These are phyloP conservation scores for Drosophila meridiana DNA, from an alignment of 2,888 invertebrate genomes.

Conservation along the genomic window DNA sequence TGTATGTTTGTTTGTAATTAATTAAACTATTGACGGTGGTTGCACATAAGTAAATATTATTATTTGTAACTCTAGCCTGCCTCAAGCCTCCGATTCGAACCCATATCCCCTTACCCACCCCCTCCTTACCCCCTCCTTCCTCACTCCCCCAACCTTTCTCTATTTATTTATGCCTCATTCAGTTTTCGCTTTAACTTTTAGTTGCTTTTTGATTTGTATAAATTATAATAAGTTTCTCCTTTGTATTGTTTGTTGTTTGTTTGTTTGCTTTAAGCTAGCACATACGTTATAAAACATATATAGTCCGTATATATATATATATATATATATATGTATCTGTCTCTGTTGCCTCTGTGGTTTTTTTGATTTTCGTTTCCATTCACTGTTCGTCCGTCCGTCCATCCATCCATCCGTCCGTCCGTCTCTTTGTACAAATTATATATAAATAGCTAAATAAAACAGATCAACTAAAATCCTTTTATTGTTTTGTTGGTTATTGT, in stretches of 20 bases:
- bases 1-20: slow-evolving; percentile 42
- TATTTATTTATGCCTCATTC: slow-evolving; percentile 37
- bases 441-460: slow-evolving; percentile 26
- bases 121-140: background rate
- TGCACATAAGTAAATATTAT: slow-evolving; percentile 63
- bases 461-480: slow-evolving; percentile 10
- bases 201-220: slow-evolving; percentile 32
- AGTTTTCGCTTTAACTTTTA: slow-evolving; percentile 39
- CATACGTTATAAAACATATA: slow-evolving; percentile 57
- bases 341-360: slow-evolving; percentile 48
- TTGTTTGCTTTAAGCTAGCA: slow-evolving; percentile 74
- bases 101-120: background rate
- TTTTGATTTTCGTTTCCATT: slow-evolving; percentile 38
- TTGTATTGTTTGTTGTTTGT: slow-evolving; percentile 56
- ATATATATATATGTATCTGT: slow-evolving; percentile 31
- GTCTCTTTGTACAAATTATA: slow-evolving; percentile 7
- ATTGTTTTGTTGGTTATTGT: slow-evolving; percentile 26
- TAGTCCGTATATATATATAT: slow-evolving; percentile 38
- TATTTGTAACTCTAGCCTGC: slow-evolving; percentile 53
- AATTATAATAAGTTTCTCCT: slow-evolving; percentile 35
- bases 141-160: background rate
- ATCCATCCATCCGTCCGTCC: background rate
- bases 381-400: slow-evolving; percentile 1
- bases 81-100: background rate
- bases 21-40: slow-evolving; percentile 79